These are phyloP conservation scores for Telmatherina bonti DNA, from an alignment of 2,797 vertebrate genomes.

Conservation along the genomic window DNA sequence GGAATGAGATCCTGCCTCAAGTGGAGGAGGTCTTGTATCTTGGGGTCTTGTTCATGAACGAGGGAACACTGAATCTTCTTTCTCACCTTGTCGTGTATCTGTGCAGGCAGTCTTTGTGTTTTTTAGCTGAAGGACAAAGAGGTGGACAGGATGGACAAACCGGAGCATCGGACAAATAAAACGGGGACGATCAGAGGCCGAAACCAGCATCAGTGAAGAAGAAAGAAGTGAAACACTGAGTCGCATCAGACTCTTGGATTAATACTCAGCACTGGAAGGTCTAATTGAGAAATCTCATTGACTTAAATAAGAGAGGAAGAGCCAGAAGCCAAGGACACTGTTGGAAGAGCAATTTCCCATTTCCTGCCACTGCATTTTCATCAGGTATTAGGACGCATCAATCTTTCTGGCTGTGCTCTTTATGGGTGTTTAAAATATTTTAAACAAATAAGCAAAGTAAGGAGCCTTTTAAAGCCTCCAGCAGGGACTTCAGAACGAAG, in stretches of 20 bases:
- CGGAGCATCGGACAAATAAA: slow-evolving; percentile 7
- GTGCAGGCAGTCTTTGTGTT: slow-evolving; percentile 2
- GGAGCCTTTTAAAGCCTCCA: not conserved
- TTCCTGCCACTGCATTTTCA: slow-evolving; percentile 50
- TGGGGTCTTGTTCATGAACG: no score
- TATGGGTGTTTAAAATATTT: slow-evolving; percentile 27
- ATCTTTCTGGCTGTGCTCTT: slow-evolving; percentile 24
- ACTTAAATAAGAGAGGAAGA: slow-evolving; percentile 53
- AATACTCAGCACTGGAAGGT: slow-evolving; percentile 60
- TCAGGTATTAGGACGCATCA: slow-evolving; percentile 47
- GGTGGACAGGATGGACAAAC: slow-evolving; percentile 34
- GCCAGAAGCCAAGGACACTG: slow-evolving; percentile 55
- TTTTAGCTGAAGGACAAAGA: not conserved
- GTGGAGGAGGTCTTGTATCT: no score
- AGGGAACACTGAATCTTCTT: not conserved
- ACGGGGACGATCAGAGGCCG: not conserved
- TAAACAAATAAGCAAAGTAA: slow-evolving; percentile 20
- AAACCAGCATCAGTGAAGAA: slow-evolving; percentile 28
- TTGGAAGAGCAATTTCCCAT: slow-evolving; percentile 59
- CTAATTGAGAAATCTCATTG: slow-evolving; percentile 69
- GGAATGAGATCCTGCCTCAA: no score
- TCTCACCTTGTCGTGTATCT: not conserved
- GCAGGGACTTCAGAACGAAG: slow-evolving; percentile 22
- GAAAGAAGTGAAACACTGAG: slow-evolving; percentile 44
- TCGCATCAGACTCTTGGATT: slow-evolving; percentile 50